Base-by-base conservation (phyloP, 2,797 vertebrate species). In the Manis pentadactyla region DNA sequence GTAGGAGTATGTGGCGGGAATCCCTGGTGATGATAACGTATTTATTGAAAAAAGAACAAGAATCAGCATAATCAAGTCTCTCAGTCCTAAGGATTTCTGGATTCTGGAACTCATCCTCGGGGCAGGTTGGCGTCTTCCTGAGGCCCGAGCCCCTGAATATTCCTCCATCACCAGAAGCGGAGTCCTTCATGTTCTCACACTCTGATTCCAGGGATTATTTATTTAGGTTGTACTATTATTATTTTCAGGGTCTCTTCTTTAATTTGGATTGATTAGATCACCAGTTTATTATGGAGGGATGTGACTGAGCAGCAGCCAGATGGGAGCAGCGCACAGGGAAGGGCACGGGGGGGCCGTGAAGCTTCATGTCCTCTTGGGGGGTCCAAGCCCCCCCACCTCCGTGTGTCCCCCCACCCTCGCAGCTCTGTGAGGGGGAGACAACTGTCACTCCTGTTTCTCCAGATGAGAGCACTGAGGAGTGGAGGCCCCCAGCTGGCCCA, bases 131-230 rank as follows among this genome's bases (percentile, higher is more conserved):
- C 99, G 98, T 99, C 99, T 97, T 99, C 99, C 99, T 99, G 99
- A 68, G 98, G 99, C 77, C 99, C 98, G 14, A 99, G 99, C 14
- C 99, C 99, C 85, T 99, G 98, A 98, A 99, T 99, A 98, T 99
- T 99, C 97, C 98, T 99, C 99, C 99, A 99, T 98, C 98, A 3
- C 99, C 98, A 97, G 99, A 96, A 86, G 98, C 97, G 39, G 95
- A 15, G 31, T 99, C 97, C 87, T 99, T 98, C 92, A 99, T 64
- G 98, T 99, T 99, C 99, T 99, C 18, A 23, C 61, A 31, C 42
- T 39, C 49, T 89, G 31, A 68, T 83, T 68, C 59, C 51, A 89
- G 49, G 25, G 4, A 89, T 37, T 57, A 13, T 68, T 31, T 49
- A 51, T 51, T 75, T 10, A 46, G 46, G 10, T 46, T 11, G 10